Evolutionary conservation across 37 sponge, comb jelly and placozoan genomes (phyloP).

Genomic region (Aplysina aerophoba): DNA sequence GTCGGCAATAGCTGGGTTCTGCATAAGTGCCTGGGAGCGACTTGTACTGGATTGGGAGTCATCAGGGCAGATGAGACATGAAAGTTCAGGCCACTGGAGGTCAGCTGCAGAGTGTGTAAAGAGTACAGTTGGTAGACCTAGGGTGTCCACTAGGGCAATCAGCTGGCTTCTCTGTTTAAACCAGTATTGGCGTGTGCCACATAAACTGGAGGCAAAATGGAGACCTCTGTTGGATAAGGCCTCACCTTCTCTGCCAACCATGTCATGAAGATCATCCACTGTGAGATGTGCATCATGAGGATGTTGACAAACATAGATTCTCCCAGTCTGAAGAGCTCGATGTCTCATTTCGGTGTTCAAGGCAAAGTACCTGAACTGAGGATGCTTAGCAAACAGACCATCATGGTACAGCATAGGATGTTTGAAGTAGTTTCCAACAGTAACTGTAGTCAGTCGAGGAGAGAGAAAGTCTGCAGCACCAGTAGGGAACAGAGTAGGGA

Average conservation of each 20-base stretch:
- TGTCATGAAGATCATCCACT: slow-evolving; percentile 44
- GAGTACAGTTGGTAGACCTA: slow-evolving; percentile 45
- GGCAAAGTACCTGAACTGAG: slow-evolving; percentile 51
- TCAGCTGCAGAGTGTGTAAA: slow-evolving; percentile 59
- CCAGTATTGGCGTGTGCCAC: slow-evolving; percentile 62
- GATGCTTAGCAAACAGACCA: slow-evolving; percentile 51
- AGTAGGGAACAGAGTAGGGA: slow-evolving; percentile 53
- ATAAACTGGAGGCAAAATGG: slow-evolving; percentile 44
- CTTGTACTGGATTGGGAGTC: slow-evolving; percentile 19
- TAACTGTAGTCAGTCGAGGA: slow-evolving; percentile 10
- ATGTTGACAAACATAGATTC: slow-evolving; percentile 40
- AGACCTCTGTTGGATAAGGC: slow-evolving; percentile 46
- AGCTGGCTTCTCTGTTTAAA: slow-evolving; percentile 45
- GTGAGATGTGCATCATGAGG: slow-evolving; percentile 42
- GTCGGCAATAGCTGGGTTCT: slow-evolving; percentile 42
- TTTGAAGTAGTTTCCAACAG: slow-evolving; percentile 46
- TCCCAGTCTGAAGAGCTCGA: slow-evolving; percentile 40
- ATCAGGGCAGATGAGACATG: slow-evolving; percentile 46
- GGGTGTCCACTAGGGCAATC: slow-evolving; percentile 57
- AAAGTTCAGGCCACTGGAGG: slow-evolving; percentile 63
- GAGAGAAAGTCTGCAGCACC: slow-evolving; percentile 45
- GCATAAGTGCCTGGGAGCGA: slow-evolving; percentile 28
- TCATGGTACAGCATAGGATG: slow-evolving; percentile 50
- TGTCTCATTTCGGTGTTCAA: slow-evolving; percentile 50
- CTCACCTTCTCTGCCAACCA: slow-evolving; percentile 53